Base-by-base conservation (phyloP, 2,797 vertebrate genomes). In the Sandelia bainsii region DNA sequence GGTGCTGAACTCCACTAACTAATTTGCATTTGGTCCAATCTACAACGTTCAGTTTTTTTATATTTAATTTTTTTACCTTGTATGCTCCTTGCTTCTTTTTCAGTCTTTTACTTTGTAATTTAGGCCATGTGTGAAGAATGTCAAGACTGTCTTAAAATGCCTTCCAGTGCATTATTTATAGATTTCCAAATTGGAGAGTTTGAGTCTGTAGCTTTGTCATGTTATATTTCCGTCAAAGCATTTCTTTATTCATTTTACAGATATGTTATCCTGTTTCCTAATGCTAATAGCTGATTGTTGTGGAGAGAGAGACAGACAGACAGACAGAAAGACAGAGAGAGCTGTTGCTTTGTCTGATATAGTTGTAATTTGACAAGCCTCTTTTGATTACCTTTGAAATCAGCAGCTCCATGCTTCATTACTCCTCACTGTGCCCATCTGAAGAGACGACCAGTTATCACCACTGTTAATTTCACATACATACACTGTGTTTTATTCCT, bases 141-240 rank as follows among this genome's bases (percentile, higher is more conserved):
- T 79, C 52, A 58, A 49, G 61, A 76, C 22, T 34, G 37, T 19
- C 74, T 71, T 62, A 69, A 81, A 85, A 83, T 71, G 62, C 46
- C 34, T 75, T 20, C 19, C 5, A 4, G 4, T 87, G 45, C 65
- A 89, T 86, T 77, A 90, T 87, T 89, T 61, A 86, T 79, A 6
- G 23, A n/a, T 62, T 68, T 79, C 50, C 70, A 51, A 75, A 40
- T 70, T 77, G 44, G 22, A 65, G 63, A 79, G 62, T 83, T 86
- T 85, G 57, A 42, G 53, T 61, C 52, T 68, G 27, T 72, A 73
- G 25, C 66, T 86, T 84, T 86, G 81, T 84, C 88, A 76, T 82
- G 69, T 84, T 85, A 32, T 71, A 76, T 88, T 80, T 56, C 32
- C 80, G 22, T 89, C 80, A 87, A 81, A 83, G 23, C 29, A 32